A percentile compares a stretch with the other conserved stretches of the same genome.
Evolutionary conservation across 2,888 invertebrate genomes (phyloP).

Genomic region (Lepidocyrtoides sp.): DNA sequence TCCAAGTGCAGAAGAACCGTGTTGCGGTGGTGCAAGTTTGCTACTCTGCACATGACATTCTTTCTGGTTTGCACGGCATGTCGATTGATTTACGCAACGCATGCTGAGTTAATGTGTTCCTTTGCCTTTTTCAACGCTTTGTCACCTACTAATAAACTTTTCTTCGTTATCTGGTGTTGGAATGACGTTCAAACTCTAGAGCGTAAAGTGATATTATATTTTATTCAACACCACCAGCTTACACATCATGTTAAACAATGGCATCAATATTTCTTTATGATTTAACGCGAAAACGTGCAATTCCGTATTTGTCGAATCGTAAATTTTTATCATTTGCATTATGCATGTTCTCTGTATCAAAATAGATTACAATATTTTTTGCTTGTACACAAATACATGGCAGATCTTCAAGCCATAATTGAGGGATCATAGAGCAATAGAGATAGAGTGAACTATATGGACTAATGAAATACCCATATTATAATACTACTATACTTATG

Average conservation of each 20-base stretch:
- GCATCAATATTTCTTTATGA: not conserved
- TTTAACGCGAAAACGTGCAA: conserved; percentile 26
- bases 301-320: conserved; percentile 6
- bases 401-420: not conserved
- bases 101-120: too few species aligned
- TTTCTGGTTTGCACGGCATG: too few species aligned
- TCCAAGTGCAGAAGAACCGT: too few species aligned
- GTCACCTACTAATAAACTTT: too few species aligned
- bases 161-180: too few species aligned
- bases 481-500: not conserved
- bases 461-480: too few species aligned
- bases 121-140: too few species aligned
- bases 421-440: not conserved
- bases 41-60: too few species aligned
- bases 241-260: not conserved
- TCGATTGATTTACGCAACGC: too few species aligned
- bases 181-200: not conserved
- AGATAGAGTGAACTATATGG: not conserved
- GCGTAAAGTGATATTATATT: not conserved
- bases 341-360: not conserved
- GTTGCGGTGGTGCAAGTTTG: too few species aligned
- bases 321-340: not conserved
- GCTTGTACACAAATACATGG: too few species aligned
- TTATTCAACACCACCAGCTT: not conserved
- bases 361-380: too few species aligned